Evolutionary conservation across 2,113 vertebrate genomes (phyloP), one percentile per base, ranked within the genome.

Genomic region (Alouatta palliata): DNA sequence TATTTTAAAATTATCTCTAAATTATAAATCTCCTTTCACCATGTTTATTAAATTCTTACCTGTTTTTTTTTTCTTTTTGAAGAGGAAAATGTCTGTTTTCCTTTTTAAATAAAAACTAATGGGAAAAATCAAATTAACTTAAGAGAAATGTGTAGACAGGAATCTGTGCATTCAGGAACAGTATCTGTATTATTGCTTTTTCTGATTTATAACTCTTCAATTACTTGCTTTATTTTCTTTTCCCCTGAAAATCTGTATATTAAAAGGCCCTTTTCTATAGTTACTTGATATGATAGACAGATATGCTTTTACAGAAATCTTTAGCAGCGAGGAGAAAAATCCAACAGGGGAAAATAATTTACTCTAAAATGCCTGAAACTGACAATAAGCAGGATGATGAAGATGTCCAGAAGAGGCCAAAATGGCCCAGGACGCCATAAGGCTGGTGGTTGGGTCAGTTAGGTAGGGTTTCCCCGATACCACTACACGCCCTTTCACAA

Each of bases 31-130:
- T 14, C 19, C 40, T 79, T 91, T 92, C 79, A 68, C 8, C n/a
- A 56, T 82, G 35, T 49, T 95, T 88, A 73, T 70, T 93, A 49
- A 94, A 68, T 93, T 71, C 21, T 86, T 79, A 45, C 23, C 37
- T 88, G 58, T 84, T 56, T 58, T 40, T 66, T 43, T 66, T 91
- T 84, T 27, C 47, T 85, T 95, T 83, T 95, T 83, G 54, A 37
- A 70, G 45, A 86, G 12, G 14, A 84, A 92, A 52, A 76, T 61
- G 16, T 68, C 30, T 89, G 12, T 88, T 95, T 96, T 95, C 14
- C 54, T 68, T 96, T 90, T 96, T 86, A 66, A 94, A 71, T 87
- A 47, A 84, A 92, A 93, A n/a, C 8, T 80, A 95, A 45, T 45
- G 35, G 68, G 35, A 85, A 96, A 94, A 96, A 81, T 79, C 32